Conservation (phyloP, 2,888 invertebrate genomes). For the Trachelus troglodyta region DNA sequence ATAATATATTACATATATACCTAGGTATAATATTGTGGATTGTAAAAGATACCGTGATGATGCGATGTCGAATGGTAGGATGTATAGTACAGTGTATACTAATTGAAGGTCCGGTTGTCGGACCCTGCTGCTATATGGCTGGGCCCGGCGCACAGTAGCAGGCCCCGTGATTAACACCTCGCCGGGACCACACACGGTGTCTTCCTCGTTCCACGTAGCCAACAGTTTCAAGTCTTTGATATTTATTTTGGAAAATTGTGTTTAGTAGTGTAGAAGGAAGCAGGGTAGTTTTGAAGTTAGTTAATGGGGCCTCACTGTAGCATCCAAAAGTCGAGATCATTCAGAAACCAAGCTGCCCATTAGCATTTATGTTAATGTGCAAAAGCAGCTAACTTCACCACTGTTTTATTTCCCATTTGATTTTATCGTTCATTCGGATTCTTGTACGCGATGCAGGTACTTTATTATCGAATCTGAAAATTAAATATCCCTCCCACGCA, state of each 20-base stretch:
- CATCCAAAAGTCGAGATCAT: background rate
- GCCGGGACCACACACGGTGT: constrained; percentile 52
- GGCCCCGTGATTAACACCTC: constrained; percentile 58
- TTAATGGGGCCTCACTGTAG: background rate
- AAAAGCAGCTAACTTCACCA: background rate
- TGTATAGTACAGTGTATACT: constrained; percentile 46
- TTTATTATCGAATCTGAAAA: background rate
- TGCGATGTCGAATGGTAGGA: background rate
- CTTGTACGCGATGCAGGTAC: background rate
- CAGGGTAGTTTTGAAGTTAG: background rate
- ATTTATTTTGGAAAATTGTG: constrained; percentile 29
- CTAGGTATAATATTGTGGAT: background rate
- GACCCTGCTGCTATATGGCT: constrained; percentile 9
- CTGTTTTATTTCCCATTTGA: background rate
- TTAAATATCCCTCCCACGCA: background rate
- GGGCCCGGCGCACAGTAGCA: constrained; percentile 55
- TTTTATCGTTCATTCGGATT: background rate
- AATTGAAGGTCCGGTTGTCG: constrained; percentile 61
- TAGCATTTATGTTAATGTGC: background rate
- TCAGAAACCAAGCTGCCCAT: background rate
- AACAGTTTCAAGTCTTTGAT: constrained; percentile 10
- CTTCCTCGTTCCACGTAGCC: constrained; percentile 15
- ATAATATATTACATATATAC: background rate
- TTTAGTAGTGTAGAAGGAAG: constrained; percentile 15
- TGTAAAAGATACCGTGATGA: background rate